Evolutionary conservation across 2,797 vertebrate genomes (phyloP), one percentile per base, ranked within the genome.

Genomic region (Rhynchonycteris naso): DNA sequence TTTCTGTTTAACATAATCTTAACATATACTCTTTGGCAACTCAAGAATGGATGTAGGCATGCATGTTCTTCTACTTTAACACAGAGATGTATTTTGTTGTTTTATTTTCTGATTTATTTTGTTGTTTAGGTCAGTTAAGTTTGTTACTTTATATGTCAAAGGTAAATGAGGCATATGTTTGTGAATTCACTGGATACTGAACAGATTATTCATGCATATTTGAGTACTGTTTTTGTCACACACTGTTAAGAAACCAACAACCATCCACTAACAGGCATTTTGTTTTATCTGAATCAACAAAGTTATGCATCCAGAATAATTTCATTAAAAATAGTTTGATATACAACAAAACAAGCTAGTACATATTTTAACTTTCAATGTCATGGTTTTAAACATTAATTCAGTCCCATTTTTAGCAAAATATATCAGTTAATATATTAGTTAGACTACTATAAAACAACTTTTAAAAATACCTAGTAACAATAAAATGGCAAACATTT

Each of bases 241-340:
- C 72, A 95, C 88, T 97, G 94, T 96, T 95, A 95, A 95, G 96
- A 95, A 93, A 54, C 71, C 89, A 95, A 76, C 43, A 86, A 7
- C 86, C 65, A 72, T 94, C 86, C 35, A 88, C 54, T 88, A 80
- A 63, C 54, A 90, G 81, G 72, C 75, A 81, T 93, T 84, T 94
- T 80, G 83, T 89, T 89, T 93, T 89, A 69, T 86, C 94, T 89
- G 79, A 92, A 86, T 93, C 89, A 95, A 81, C 93, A 94, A 96
- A 58, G 50, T 95, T 91, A 86, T 80, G 50, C 71, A 84, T 89
- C 94, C 35, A 80, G 86, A 94, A 92, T 96, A 80, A 71, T 96
- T 93, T 93, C 83, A 94, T 95, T 94, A 91, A 93, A 89, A 94
- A 91, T 69, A 90, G 47, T 91, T 86, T 82, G 56, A 10, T 92